Conservation (phyloP, 2,113 vertebrate genomes). For the Henicopernis longicauda region DNA sequence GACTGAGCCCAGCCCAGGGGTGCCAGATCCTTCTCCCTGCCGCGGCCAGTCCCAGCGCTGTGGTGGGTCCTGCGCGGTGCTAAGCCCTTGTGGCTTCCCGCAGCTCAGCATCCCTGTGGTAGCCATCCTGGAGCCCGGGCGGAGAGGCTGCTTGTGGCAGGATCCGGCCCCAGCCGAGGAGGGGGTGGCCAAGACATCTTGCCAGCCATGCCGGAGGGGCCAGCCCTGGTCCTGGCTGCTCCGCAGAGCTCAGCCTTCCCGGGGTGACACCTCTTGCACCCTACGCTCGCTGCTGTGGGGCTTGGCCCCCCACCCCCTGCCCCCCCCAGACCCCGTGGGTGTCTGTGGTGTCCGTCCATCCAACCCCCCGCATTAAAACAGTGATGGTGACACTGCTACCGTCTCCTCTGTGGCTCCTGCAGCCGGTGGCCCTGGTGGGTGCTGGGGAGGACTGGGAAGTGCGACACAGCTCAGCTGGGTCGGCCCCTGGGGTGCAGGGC, state of each 20-base stretch:
- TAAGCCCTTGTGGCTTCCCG: not conserved
- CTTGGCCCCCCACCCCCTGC: too few relatives aligned
- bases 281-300: not conserved
- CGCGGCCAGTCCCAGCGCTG: not conserved
- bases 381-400: not conserved
- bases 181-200: not conserved
- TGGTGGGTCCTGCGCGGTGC: not conserved
- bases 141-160: not conserved
- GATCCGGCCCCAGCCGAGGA: not conserved
- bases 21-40: not conserved
- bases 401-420: not conserved
- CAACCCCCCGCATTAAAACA: not conserved
- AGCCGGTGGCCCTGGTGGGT: too few relatives aligned
- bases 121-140: too few relatives aligned
- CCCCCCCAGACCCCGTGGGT: not conserved
- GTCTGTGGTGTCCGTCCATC: not conserved
- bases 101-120: not conserved
- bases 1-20: too few relatives aligned
- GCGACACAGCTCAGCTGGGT: too few relatives aligned
- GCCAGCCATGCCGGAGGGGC: too few relatives aligned
- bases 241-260: not conserved
- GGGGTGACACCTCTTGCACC: not conserved
- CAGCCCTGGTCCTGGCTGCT: not conserved
- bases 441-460: not conserved
- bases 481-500: not conserved